phyloP scores from a whole-genome alignment of 1,140 invertebrate species.

The Zaprionus gabonicus region DNA sequence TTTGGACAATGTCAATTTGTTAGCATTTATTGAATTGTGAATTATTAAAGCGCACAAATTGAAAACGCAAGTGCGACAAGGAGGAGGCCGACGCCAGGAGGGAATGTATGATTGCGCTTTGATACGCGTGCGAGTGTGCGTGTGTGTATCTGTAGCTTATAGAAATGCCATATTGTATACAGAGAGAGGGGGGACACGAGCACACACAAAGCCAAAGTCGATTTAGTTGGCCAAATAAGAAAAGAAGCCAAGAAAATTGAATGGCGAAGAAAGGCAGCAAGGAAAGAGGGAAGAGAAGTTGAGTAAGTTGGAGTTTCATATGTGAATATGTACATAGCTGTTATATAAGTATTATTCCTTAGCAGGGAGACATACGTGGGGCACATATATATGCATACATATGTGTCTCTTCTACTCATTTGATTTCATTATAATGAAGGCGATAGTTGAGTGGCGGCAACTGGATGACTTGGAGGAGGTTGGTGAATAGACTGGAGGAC shows the following conservation, averaged over 20 bases:
- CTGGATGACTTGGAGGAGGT: not conserved
- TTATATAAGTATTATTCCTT: not conserved
- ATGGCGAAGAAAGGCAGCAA: conserved; percentile 15
- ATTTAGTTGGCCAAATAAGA: conserved; percentile 70
- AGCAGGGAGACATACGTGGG: not conserved
- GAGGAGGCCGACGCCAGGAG: not conserved
- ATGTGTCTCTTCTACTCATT: not conserved
- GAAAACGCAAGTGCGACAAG: conserved; percentile 59
- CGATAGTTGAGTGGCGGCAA: conserved; percentile 37
- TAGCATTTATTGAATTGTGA: conserved; percentile 84
- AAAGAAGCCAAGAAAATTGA: conserved; percentile 55
- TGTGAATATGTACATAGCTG: not conserved
- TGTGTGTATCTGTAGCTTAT: conserved; percentile 54
- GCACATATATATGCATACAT: not conserved
- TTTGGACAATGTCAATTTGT: conserved; percentile 83
- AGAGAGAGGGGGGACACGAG: not conserved
- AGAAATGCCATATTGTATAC: conserved; percentile 66
- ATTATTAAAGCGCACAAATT: conserved; percentile 84
- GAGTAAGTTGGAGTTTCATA: conserved; percentile 1
- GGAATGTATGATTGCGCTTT: conserved; percentile 17
- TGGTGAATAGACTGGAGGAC: not conserved
- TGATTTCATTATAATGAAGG: conserved; percentile 1
- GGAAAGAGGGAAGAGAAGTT: not conserved
- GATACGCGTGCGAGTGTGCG: conserved; percentile 6
- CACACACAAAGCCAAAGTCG: conserved; percentile 66